Base-by-base conservation (phyloP, 2,888 invertebrate species). In the Callyntrura sp. region DNA sequence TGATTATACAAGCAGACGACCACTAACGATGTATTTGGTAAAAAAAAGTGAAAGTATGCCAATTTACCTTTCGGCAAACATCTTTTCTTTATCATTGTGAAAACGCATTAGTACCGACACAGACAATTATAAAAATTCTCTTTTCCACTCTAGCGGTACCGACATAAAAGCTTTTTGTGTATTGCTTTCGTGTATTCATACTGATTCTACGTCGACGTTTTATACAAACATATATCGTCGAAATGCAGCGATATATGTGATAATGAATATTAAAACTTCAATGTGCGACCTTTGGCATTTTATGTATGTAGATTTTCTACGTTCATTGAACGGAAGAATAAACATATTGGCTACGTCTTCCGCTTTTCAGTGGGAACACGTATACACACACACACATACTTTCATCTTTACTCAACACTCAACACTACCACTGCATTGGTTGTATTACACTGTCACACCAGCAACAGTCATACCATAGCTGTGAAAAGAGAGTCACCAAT, bases 231-330 rank as follows among this genome's bases (percentile, higher is more conserved):
- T 3, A 35, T 17, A n/a, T 0, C 0, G 28, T 57, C 14, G 68
- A 1, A 28, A 12, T 57, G n/a, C 12, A 79, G 28, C 35, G 6
- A 60, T 48, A 35, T 20, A 57, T 4, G 17, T 79, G 60, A 84
- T 84, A 84, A 89, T 85, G 89, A 84, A 88, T 68, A 79, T 84
- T 68, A 68, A 11, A 83, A 48, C 55, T 88, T 60, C 82, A 88
- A 76, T 84, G n/a, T 62, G 70, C 68, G 83, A 90, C 90, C 90
- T 90, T 87, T 90, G 90, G 57, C 90, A 90, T 90, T 90, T 90
- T 76, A 51, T 76, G 45, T 35, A 81, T 85, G 82, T 68, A 82
- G 60, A 85, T 62, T 85, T 35, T 43, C 78, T 4, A 55, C 48
- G 55, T 48, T 43, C 55, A 48, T 68, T 57, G 25, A 62, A 65